Evolutionary conservation across 2,888 invertebrate genomes (phyloP).

Genomic region (Spodoptera exigua): DNA sequence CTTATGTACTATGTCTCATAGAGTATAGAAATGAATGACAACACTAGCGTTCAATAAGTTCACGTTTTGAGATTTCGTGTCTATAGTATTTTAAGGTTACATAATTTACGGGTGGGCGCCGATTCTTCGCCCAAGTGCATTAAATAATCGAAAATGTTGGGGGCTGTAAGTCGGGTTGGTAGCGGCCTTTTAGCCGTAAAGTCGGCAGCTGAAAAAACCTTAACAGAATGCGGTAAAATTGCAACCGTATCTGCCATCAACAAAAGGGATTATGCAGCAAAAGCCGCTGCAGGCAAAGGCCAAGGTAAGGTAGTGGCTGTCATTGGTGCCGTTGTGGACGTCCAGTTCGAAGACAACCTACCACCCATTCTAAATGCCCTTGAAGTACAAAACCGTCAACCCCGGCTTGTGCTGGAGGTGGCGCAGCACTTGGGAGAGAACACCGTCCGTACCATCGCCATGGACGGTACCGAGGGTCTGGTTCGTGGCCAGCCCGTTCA

Average conservation of each 20-base stretch:
- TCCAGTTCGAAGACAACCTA: slow-evolving; percentile 97
- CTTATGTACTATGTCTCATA: slow-evolving; percentile 29
- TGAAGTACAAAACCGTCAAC: slow-evolving; percentile 95
- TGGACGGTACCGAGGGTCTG: slow-evolving; percentile 98
- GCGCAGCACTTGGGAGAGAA: slow-evolving; percentile 98
- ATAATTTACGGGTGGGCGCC: slow-evolving; percentile 80
- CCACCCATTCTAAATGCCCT: slow-evolving; percentile 98
- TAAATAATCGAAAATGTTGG: slow-evolving; percentile 87
- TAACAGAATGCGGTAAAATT: slow-evolving; percentile 89
- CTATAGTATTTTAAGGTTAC: slow-evolving; percentile 75
- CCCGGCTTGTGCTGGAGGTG: slow-evolving; percentile 95
- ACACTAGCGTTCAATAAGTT: slow-evolving; percentile 41
- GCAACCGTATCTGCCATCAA: slow-evolving; percentile 79
- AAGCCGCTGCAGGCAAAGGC: slow-evolving; percentile 69
- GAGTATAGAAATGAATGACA: slow-evolving; percentile 21
- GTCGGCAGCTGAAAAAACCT: slow-evolving; percentile 88
- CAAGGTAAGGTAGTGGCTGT: slow-evolving; percentile 96
- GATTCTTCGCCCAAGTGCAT: slow-evolving; percentile 70
- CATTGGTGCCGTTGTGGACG: slow-evolving; percentile 99
- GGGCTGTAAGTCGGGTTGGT: slow-evolving; percentile 90
- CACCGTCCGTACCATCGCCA: slow-evolving; percentile 97
- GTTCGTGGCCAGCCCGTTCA: slow-evolving; percentile 95
- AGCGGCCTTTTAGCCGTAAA: slow-evolving; percentile 90
- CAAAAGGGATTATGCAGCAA: slow-evolving; percentile 82
- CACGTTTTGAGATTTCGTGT: slow-evolving; percentile 39